Evolutionary conservation across 1,140 invertebrate species (phyloP), one percentile per base, ranked within the genome.

Genomic region (Drosophila setifemur): DNA sequence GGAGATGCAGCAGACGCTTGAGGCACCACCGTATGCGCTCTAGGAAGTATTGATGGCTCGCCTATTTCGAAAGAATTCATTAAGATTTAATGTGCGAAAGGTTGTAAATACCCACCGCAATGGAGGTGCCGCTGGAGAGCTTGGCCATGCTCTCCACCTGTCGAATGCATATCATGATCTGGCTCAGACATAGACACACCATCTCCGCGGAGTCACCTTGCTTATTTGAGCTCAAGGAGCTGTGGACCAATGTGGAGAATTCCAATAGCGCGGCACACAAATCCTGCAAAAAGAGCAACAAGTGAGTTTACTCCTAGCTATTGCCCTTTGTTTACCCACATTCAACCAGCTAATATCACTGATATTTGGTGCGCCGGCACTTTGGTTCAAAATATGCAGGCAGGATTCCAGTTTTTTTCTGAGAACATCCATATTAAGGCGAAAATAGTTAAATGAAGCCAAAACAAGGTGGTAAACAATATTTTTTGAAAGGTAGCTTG

Each of bases 21-120:
- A 90, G 54, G 29, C 89, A 90, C 50, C 74, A 81, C 1, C 48
- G 39, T 12, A 89, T 88, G 9, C 89, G 86, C 29, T 90, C 89
- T 8, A 78, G 19, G 12, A 90, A 90, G 31, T 89, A 78, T 3
- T 75, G 48, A 33, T 83, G 70, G 2, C 86, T 75, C 14, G 63
- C 70, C 88, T 90, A 12, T 12, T 18, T 7, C 33, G 33, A 16
- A 16, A n/a, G 14, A 18, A 1, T 7, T 37, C 7, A 33, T 5
- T 14, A 1, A 14, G 14, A n/a, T 14, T 2, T 12, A 14, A 14
- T 33, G 1, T 28, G n/a, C n/a, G 9, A 28, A 37, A 37, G 7
- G 11, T 19, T 35, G 11, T 0, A 3, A n/a, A 0, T 11, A 44
- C 5, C 25, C 48, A 87, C 88, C 25, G 53, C 35, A 31, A 81